These are phyloP conservation scores for Acarapis woodi DNA, from an alignment of 1,140 invertebrate species.

Conservation along the genomic window DNA sequence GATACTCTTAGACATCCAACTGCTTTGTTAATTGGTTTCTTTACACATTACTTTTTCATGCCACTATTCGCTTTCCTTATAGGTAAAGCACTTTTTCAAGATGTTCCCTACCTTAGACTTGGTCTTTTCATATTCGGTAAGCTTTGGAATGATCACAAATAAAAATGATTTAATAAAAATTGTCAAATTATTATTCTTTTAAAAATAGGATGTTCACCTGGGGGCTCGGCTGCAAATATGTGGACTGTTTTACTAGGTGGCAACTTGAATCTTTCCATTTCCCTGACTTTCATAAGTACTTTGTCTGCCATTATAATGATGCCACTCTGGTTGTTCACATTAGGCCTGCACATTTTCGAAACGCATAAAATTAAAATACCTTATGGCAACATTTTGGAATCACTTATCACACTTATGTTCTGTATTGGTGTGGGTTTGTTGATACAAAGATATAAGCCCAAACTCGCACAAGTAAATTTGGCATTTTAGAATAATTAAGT, in stretches of 20 bases:
- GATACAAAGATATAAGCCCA: constrained; percentile 26
- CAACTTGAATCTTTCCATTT: constrained; percentile 57
- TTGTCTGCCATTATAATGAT: constrained; percentile 60
- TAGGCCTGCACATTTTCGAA: constrained; percentile 45
- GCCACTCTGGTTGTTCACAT: constrained; percentile 73
- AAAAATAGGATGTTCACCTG: constrained; percentile 62
- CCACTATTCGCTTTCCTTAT: too few species aligned
- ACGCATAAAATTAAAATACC: constrained; percentile 40
- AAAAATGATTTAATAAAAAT: constrained; percentile 26
- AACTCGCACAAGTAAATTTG: constrained; percentile 21
- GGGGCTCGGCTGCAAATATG: constrained; percentile 78
- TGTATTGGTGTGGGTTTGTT: constrained; percentile 48
- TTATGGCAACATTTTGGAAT: constrained; percentile 39
- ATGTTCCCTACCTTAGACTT: too few species aligned
- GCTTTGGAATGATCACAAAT: constrained; percentile 1
- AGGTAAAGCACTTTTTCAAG: too few species aligned
- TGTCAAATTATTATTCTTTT: constrained; percentile 57
- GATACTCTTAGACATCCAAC: constrained; percentile 38
- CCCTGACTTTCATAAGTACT: constrained; percentile 71
- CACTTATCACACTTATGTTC: constrained; percentile 44
- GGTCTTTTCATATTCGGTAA: too few species aligned
- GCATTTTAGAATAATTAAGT: neutral
- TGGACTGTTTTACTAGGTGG: constrained; percentile 64
- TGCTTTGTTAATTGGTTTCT: constrained; percentile 50
- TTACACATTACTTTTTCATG: constrained; percentile 60